Evolutionary conservation across 1,140 invertebrate genomes (phyloP), one percentile per base, ranked within the genome.

Genomic region (Cydia amplana): DNA sequence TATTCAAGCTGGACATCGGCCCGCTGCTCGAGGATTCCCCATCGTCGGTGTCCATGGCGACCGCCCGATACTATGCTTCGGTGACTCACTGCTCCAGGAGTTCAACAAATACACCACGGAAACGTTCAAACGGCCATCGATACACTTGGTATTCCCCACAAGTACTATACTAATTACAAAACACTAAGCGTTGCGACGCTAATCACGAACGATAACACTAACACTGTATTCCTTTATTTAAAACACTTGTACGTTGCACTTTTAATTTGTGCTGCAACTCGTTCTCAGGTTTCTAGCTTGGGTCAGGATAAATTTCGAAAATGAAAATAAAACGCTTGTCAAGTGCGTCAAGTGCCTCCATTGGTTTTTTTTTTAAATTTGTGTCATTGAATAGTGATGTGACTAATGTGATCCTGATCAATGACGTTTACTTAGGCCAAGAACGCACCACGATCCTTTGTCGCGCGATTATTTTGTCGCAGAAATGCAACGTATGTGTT

Each of bases 1-100:
- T 98, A 88, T 98, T 99, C 32, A 99, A 91, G 78, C 96, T 97
- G 77, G 97, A 97, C 95, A 98, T 98, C 82, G 96, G 95, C 77
- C 96, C 96, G 82, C 96, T 96, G 89, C 96, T 96, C 18, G 96
- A 96, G 18, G 96, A 96, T 91, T 96, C 96, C 82, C 95, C 96
- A 94, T 97, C 96, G 87, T 97, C 96, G 64, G 95, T 95, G 88
- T 97, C 96, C 96, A 97, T 97, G 83, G 83, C 89, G 82, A 85
- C 82, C 76, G 79, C n/a, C 75, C 81, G 79, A 83, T 80, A 74
- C 78, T 80, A 80, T 80, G 75, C 77, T 74, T 77, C 49, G 80
- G 84, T 91, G 90, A 90, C 84, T 91, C 88, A 90, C 87, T 78
- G 76, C 79, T 75, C 79, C 83, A 80, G 85, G 79, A 70, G n/a